These are phyloP conservation scores for Gallinago undulata DNA, from an alignment of 2,113 vertebrate genomes.

Conservation along the genomic window DNA sequence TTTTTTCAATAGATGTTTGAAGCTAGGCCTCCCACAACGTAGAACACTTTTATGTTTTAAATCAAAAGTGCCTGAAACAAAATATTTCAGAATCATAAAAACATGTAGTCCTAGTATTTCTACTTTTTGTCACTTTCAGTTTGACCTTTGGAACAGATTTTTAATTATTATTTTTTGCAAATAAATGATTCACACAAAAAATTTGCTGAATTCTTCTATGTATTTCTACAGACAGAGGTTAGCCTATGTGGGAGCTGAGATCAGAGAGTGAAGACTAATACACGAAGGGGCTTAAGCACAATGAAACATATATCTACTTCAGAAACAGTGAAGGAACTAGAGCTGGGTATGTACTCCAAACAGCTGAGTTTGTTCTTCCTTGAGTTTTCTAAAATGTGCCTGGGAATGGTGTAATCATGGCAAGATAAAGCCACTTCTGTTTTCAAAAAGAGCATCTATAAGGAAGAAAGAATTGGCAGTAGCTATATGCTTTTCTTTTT, in stretches of 20 bases:
- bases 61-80: neutral
- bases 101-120: neutral
- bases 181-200: neutral
- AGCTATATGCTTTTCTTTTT: neutral
- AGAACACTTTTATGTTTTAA: neutral
- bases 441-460: neutral
- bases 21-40: neutral
- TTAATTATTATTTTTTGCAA: neutral
- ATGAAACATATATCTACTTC: accelerated
- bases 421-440: neutral
- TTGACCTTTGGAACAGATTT: neutral
- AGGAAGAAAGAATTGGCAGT: neutral
- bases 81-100: neutral
- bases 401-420: neutral
- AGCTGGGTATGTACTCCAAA: neutral
- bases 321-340: neutral
- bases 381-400: neutral
- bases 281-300: neutral
- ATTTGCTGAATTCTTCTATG: neutral
- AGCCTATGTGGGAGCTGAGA: neutral
- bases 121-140: neutral
- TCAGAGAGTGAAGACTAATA: neutral
- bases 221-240: neutral
- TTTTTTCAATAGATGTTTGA: slow-evolving; percentile 3
- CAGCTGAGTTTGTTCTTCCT: neutral